These are phyloP conservation scores for Gymnarchus niloticus DNA, from an alignment of 2,113 vertebrate genomes.

Conservation along the genomic window DNA sequence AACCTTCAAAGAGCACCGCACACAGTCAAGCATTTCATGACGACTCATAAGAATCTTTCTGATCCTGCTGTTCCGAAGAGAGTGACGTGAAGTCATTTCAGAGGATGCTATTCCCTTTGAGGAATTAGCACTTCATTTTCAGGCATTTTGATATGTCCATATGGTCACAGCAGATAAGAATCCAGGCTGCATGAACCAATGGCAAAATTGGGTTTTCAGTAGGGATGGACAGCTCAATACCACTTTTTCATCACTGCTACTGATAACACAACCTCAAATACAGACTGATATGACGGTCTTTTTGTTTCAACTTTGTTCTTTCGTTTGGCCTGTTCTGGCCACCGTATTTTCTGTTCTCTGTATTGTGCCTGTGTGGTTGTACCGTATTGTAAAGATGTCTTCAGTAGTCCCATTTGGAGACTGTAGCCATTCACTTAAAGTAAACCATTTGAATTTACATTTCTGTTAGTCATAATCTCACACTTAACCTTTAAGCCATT, in stretches of 20 bases:
- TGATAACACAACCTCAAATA: neutral
- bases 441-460: no score
- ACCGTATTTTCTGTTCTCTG: no score
- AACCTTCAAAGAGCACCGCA: neutral
- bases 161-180: neutral
- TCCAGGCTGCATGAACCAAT: neutral
- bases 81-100: neutral
- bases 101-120: neutral
- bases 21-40: neutral
- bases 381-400: no score
- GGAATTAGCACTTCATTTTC: neutral
- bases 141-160: slow-evolving; percentile 8
- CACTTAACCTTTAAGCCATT: no score
- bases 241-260: no score
- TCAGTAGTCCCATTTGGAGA: no score
- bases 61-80: neutral
- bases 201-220: neutral
- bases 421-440: no score
- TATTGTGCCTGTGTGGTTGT: no score
- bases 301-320: no score
- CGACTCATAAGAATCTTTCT: neutral
- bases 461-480: no score
- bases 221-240: neutral
- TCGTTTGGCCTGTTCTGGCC: no score
- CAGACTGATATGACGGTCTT: neutral